A percentile compares a stretch with the other conserved stretches of the same genome.
These are phyloP conservation scores for Cantharis flavilabris DNA, from an alignment of 2,888 invertebrate species.

Conservation along the genomic window DNA sequence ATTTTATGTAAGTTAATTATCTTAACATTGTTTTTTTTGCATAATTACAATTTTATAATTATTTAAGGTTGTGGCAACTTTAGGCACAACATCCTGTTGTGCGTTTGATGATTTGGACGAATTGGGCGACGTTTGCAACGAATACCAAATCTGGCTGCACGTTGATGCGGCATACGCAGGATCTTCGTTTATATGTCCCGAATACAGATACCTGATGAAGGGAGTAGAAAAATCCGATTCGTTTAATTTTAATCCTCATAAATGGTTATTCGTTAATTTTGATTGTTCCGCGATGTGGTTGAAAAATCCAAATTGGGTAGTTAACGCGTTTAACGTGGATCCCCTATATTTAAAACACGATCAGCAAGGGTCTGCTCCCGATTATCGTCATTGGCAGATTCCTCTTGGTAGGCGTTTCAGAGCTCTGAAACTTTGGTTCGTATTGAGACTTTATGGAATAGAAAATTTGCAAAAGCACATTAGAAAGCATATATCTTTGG, in stretches of 20 bases:
- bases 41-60: constrained; percentile 10
- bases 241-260: constrained; percentile 98
- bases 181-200: constrained; percentile 95
- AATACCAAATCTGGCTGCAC: constrained; percentile 83
- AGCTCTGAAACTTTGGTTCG: constrained; percentile 94
- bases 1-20: constrained; percentile 73
- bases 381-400: constrained; percentile 98
- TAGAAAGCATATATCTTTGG: constrained; percentile 81
- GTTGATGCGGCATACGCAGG: constrained; percentile 98
- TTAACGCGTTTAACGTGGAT: constrained; percentile 96
- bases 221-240: constrained; percentile 91
- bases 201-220: constrained; percentile 88
- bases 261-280: constrained; percentile 99
- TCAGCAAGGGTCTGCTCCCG: constrained; percentile 86
- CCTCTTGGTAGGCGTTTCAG: constrained; percentile 92
- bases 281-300: constrained; percentile 99
- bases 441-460: constrained; percentile 85
- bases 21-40: background rate
- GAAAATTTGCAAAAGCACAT: constrained; percentile 87
- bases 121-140: constrained; percentile 85
- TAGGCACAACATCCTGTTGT: constrained; percentile 96
- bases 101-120: constrained; percentile 90
- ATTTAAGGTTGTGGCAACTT: constrained; percentile 68
- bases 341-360: constrained; percentile 96
- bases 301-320: constrained; percentile 85